A percentile compares a stretch with the other conserved stretches of the same genome.
Conservation (phyloP, 2,888 invertebrate genomes). For the Eilema caniola region DNA sequence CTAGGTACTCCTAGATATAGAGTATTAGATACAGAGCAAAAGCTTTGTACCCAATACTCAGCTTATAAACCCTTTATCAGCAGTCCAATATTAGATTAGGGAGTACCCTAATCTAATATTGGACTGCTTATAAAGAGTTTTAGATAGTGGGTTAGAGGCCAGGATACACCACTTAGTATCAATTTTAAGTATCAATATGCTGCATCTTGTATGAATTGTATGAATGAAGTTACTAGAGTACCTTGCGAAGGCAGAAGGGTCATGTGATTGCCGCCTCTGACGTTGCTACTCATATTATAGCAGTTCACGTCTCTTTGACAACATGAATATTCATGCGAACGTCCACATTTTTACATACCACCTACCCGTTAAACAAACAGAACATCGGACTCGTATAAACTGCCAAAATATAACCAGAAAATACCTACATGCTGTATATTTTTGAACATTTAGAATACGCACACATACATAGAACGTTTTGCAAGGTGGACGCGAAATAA, state of each 20-base stretch:
- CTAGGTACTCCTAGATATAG: too few species aligned
- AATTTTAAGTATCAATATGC: background rate
- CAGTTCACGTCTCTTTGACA: background rate
- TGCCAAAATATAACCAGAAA: slow-evolving; percentile 6
- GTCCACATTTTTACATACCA: slow-evolving; percentile 13
- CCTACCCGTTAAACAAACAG: slow-evolving; percentile 27
- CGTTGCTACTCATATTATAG: background rate
- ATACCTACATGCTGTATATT: slow-evolving; percentile 1
- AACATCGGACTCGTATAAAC: slow-evolving; percentile 6
- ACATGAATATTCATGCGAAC: slow-evolving; percentile 11
- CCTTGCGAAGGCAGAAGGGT: background rate
- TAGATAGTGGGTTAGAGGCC: too few species aligned
- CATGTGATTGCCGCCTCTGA: background rate
- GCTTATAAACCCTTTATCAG: too few species aligned
- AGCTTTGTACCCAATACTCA: too few species aligned
- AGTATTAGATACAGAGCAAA: too few species aligned
- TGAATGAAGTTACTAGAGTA: background rate
- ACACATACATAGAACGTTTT: background rate
- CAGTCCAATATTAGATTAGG: too few species aligned
- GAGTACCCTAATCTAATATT: too few species aligned
- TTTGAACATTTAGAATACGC: background rate
- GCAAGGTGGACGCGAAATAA: background rate
- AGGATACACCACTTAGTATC: too few species aligned
- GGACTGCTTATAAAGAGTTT: too few species aligned
- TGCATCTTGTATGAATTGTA: background rate